Conservation (phyloP, 2,113 vertebrate genomes). For the Barbus barbus region DNA sequence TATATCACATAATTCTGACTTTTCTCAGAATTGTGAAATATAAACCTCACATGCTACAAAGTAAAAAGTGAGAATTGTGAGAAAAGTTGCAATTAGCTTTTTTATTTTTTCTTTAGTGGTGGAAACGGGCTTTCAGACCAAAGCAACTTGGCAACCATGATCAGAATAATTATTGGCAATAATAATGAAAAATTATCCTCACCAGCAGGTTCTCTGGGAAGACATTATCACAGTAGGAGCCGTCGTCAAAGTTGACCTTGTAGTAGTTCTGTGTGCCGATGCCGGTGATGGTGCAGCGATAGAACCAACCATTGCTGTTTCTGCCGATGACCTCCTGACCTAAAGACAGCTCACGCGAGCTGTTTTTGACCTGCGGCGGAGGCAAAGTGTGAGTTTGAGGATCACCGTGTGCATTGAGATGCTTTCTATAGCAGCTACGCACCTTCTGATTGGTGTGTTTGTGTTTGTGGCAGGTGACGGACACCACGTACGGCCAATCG, state of each 20-base stretch:
- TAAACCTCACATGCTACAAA: too few species aligned
- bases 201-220: constrained; percentile 91
- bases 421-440: neutral
- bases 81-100: too few species aligned
- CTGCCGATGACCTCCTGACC: constrained; percentile 91
- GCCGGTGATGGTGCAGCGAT: constrained; percentile 88
- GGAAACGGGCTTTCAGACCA: too few species aligned
- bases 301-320: constrained; percentile 86
- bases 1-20: too few species aligned
- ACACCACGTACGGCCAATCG: constrained; percentile 94
- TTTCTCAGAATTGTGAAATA: too few species aligned
- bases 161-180: too few species aligned
- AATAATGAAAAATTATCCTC: too few species aligned
- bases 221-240: constrained; percentile 95
- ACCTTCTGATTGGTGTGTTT: constrained; percentile 73
- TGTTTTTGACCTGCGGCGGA: constrained; percentile 37
- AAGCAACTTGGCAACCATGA: too few species aligned
- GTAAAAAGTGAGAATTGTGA: too few species aligned
- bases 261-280: constrained; percentile 86
- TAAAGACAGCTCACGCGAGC: constrained; percentile 72
- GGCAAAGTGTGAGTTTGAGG: neutral
- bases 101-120: too few species aligned
- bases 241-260: constrained; percentile 94
- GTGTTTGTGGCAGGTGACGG: constrained; percentile 93
- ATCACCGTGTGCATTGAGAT: neutral